These are phyloP conservation scores for Hoplostethus atlanticus DNA, from an alignment of 2,797 vertebrate species.

Conservation along the genomic window DNA sequence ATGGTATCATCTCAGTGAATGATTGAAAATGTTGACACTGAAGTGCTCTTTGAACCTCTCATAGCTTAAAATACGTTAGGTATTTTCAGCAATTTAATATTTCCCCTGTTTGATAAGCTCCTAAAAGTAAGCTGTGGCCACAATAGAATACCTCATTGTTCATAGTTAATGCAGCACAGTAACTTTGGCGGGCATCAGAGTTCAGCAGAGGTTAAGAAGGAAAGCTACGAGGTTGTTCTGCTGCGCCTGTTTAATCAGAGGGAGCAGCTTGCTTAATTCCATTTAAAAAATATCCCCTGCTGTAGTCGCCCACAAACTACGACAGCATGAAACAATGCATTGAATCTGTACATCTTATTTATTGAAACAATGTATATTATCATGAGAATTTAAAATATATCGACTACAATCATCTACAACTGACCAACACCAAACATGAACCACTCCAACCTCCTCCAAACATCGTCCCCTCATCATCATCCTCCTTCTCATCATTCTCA, in stretches of 20 bases:
- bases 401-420: not conserved
- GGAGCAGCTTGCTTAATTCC: conserved; percentile 27
- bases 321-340: not conserved
- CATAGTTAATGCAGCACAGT: not conserved
- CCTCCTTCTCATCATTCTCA: not conserved
- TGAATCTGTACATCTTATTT: not conserved
- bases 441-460: not conserved
- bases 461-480: not conserved
- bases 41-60: too few relatives aligned
- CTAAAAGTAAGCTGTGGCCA: conserved; percentile 1
- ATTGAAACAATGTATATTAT: not conserved
- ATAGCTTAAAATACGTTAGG: too few relatives aligned
- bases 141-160: conserved; percentile 30
- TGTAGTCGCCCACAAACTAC: not conserved
- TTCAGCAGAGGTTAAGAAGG: conserved; percentile 32
- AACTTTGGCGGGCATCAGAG: conserved; percentile 9
- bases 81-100: not conserved
- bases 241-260: conserved; percentile 42
- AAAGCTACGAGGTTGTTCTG: conserved; percentile 26
- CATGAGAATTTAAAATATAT: not conserved
- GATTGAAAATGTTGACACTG: too few relatives aligned
- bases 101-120: conserved; percentile 26
- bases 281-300: conserved; percentile 23
- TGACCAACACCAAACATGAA: not conserved
- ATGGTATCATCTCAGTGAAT: too few relatives aligned